Base-by-base conservation (phyloP, 2,888 invertebrate species). In the Papilio elwesi region DNA sequence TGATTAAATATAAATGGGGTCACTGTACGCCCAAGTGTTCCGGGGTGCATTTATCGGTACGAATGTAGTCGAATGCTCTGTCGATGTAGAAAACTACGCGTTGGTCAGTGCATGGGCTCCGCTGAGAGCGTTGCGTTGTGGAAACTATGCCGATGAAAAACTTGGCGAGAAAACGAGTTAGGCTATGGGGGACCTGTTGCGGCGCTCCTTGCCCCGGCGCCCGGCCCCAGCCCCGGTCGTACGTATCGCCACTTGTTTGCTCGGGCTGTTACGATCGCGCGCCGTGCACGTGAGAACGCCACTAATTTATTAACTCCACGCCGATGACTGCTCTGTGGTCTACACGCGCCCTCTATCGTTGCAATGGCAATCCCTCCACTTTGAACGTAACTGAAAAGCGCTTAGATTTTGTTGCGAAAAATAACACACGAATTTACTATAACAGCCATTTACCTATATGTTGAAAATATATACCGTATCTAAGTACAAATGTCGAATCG, bases 141-240 rank as follows among this genome's bases (percentile, higher is more conserved):
- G 43, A 55, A 63, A 70, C 57, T 65, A 65, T 65, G 65, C 55
- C 48, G 38, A 36, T 55, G 65, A 55, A 65, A 70, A 70, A 57
- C n/a, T 53, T 26, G 43, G 59, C 70, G n/a, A 62, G 63, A n/a
- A 26, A 9, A 7, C 10, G 15, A 13, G 59, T 9, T 49, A 7
- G 38, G 51, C 43, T 16, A 16, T 55, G 53, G 55, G 38, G 51
- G 59, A 62, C 71, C 67, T 71, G 71, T 71, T 71, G 71, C 71
- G 26, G 11, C 52, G 10, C 59, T 51, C 71, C 9, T 43, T 9
- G 43, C 43, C 43, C 43, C 0, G 43, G 6, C 0, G 4, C 43
- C 9, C 0, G 8, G 4, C 8, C 43, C 43, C 43, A 6, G 43
- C 43, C 26, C 26, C 4, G 0, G 43, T 6, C 8, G 7, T 43